Conservation (phyloP, 2,797 vertebrate species). For the Capromys pilorides region DNA sequence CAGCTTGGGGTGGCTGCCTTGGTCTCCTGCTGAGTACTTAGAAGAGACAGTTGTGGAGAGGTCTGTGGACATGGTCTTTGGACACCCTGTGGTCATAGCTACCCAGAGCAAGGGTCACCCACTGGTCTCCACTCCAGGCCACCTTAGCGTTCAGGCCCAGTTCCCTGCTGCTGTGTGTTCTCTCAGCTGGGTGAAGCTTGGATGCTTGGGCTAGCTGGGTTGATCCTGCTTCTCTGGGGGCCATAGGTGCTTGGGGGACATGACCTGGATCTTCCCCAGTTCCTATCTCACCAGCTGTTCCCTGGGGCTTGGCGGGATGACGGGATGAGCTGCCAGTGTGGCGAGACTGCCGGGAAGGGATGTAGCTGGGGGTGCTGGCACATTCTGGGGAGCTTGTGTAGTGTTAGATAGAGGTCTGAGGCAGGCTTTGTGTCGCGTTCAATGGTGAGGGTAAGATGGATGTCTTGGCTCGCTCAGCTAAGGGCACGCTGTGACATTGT, state of each 20-base stretch:
- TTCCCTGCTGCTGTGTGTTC: neutral
- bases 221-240: neutral
- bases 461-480: neutral
- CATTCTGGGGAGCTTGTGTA: neutral
- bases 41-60: neutral
- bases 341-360: no score
- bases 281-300: accelerated
- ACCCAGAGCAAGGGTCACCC: neutral
- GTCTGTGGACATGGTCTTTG: neutral
- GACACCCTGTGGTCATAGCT: neutral
- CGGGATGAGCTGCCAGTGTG: accelerated
- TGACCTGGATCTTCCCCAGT: neutral
- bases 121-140: no score
- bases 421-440: neutral
- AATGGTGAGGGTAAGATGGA: neutral
- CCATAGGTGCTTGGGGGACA: neutral
- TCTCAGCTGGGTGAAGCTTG: no score
- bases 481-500: neutral
- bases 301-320: neutral
- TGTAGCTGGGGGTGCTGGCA: neutral
- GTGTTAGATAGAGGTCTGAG: neutral
- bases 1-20: neutral
- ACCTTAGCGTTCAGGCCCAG: neutral
- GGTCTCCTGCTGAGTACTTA: neutral
- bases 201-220: neutral